Evolutionary conservation across 1,140 invertebrate genomes (phyloP).

Genomic region (Bombus haemorrhoidalis): DNA sequence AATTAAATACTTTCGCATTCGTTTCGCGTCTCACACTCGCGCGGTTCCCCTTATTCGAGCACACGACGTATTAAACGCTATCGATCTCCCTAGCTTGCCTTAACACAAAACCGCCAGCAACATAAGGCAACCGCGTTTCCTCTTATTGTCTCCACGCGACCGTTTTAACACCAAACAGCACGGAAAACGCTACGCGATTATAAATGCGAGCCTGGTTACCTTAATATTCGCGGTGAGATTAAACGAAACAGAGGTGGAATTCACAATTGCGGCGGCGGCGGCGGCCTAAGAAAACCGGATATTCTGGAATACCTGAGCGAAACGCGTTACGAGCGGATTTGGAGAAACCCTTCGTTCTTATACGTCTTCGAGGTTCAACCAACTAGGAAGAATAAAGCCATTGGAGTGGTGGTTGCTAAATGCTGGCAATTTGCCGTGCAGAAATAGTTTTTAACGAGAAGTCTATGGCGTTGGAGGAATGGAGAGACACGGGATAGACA

Average conservation of each 20-base stretch:
- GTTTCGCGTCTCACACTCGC: background rate
- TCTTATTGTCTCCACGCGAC: background rate
- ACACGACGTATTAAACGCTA: slow-evolving; percentile 3
- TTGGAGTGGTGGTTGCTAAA: background rate
- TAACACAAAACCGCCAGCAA: background rate
- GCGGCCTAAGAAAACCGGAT: background rate
- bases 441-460: background rate
- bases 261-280: background rate
- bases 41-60: background rate
- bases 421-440: background rate
- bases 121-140: background rate
- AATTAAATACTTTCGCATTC: background rate
- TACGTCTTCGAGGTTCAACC: background rate
- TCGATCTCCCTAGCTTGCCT: background rate
- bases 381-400: too few species aligned
- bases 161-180: background rate
- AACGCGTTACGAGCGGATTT: background rate
- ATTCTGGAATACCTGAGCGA: background rate
- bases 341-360: background rate
- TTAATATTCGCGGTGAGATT: slow-evolving; percentile 10
- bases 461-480: background rate
- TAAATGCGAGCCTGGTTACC: background rate
- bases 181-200: slow-evolving; percentile 4
- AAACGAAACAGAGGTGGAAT: background rate
- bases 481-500: background rate